These are phyloP conservation scores for Musca vetustissima DNA, from an alignment of 1,140 invertebrate species.

Conservation along the genomic window DNA sequence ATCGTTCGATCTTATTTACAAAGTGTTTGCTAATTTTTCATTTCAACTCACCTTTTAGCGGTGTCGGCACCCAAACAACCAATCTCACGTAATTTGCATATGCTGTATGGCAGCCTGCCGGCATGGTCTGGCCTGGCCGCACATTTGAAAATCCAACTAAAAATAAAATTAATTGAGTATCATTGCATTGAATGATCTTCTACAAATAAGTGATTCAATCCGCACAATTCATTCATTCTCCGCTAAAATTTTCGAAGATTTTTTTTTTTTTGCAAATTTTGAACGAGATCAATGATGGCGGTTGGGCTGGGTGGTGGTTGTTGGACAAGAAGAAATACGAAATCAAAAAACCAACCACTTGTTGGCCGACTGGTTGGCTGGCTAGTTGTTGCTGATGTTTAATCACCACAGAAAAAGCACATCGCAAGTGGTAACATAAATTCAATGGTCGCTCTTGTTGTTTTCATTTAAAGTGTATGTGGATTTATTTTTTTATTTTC, in stretches of 20 bases:
- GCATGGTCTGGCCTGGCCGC: background rate
- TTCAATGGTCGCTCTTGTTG: slow-evolving; percentile 5
- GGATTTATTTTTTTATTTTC: no score
- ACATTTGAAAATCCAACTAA: background rate
- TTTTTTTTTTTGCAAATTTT: no score
- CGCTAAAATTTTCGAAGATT: no score
- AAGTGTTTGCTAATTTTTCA: slow-evolving; percentile 7
- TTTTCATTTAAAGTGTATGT: no score
- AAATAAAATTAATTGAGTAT: slow-evolving; percentile 12
- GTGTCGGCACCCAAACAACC: background rate
- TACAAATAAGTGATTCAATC: background rate
- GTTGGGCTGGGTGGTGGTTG: no score
- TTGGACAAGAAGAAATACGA: no score
- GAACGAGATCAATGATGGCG: no score
- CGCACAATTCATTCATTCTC: background rate
- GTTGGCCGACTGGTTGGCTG: no score
- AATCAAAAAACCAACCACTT: no score
- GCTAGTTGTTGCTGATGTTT: no score
- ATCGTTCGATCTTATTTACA: background rate
- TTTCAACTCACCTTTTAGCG: background rate
- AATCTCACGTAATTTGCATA: no score
- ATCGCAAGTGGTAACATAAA: background rate
- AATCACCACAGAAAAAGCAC: background rate
- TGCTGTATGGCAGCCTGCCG: no score
- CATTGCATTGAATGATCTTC: background rate